phyloP scores from a whole-genome alignment of 2,888 invertebrate species.

The Eumacrocentrus americanus region DNA sequence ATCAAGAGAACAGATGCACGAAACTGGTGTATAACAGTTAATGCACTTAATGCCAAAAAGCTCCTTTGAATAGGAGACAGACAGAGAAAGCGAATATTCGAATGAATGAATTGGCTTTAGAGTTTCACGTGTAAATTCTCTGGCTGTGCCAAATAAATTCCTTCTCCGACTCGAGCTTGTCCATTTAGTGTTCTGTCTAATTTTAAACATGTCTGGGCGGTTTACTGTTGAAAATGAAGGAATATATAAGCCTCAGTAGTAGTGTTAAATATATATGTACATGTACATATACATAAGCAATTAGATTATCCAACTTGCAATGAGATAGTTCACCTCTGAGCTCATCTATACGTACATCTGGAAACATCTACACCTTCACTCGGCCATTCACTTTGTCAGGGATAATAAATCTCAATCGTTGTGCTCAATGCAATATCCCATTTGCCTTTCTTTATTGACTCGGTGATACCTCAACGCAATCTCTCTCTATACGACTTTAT shows the following conservation, averaged over 20 bases:
- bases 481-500: too few relatives aligned
- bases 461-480: background rate
- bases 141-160: slow-evolving; percentile 18
- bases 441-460: background rate
- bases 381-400: slow-evolving; percentile 5
- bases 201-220: slow-evolving; percentile 1
- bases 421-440: background rate
- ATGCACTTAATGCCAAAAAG: slow-evolving; percentile 8
- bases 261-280: background rate
- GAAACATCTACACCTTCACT: slow-evolving; percentile 5
- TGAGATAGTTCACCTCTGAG: background rate
- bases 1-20: background rate
- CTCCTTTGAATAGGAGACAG: background rate
- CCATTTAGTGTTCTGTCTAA: slow-evolving; percentile 8
- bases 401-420: slow-evolving; percentile 1
- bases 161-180: background rate
- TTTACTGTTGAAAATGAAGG: background rate
- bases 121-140: slow-evolving; percentile 9
- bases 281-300: too few relatives aligned
- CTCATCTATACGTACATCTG: background rate
- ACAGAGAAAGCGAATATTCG: background rate
- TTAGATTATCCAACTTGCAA: background rate
- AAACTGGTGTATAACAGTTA: background rate
- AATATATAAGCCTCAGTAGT: background rate
- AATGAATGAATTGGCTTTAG: slow-evolving; percentile 19